These are phyloP conservation scores for Achroia grisella DNA, from an alignment of 1,140 invertebrate species.

Conservation along the genomic window DNA sequence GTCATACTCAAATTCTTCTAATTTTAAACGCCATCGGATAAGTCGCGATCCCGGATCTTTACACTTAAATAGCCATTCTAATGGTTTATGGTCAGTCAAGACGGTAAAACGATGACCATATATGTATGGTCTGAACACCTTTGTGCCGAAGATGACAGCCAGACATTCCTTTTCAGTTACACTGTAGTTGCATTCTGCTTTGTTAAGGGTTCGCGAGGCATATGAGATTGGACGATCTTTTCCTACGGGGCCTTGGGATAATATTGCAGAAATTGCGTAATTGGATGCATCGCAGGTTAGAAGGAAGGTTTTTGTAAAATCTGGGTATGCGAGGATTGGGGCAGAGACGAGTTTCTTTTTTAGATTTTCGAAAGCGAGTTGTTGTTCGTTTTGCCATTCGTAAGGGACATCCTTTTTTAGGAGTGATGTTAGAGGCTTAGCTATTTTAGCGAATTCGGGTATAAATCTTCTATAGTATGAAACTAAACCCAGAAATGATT, in stretches of 20 bases:
- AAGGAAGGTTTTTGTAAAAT: not conserved
- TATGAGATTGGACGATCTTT: not conserved
- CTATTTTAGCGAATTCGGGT: conserved; percentile 4
- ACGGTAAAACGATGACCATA: conserved; percentile 65
- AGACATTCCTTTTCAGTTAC: conserved; percentile 1
- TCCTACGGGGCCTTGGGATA: not conserved
- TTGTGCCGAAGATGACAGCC: conserved; percentile 14
- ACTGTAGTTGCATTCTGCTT: not conserved
- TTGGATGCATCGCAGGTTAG: not conserved
- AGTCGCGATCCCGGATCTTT: conserved; percentile 61
- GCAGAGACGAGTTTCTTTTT: conserved; percentile 1
- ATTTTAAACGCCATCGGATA: conserved; percentile 54
- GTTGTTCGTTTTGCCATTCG: not conserved
- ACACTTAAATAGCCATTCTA: conserved; percentile 61
- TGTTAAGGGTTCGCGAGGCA: not conserved
- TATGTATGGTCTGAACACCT: conserved; percentile 67
- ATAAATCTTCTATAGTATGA: conserved; percentile 7
- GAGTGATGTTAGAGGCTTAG: not conserved
- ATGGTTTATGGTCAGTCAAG: conserved; percentile 68
- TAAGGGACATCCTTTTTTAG: not conserved
- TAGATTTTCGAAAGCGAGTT: not conserved
- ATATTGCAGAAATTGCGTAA: not conserved
- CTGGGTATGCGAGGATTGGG: not conserved
- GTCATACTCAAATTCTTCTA: conserved; percentile 64
- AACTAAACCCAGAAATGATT: conserved; percentile 2